Evolutionary conservation across 2,888 invertebrate genomes (phyloP).

Genomic region (Rhagonycha fulva): DNA sequence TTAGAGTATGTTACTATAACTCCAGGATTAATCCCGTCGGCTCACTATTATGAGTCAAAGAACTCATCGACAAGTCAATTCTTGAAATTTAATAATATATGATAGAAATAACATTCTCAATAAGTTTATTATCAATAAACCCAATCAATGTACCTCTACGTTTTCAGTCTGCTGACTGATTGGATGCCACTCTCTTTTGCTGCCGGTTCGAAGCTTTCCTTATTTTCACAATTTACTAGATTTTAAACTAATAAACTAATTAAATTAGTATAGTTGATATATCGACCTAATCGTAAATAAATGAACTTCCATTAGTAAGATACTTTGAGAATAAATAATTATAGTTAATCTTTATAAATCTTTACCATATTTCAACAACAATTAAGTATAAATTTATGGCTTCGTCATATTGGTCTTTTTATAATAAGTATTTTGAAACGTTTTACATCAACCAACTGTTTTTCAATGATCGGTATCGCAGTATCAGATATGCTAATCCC

Average conservation of each 20-base stretch:
- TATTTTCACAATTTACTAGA: background rate
- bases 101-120: constrained; percentile 51
- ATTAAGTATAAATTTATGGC: constrained; percentile 53
- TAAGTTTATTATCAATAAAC: constrained; percentile 31
- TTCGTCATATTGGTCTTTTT: constrained; percentile 43
- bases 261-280: background rate
- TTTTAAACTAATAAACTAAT: background rate
- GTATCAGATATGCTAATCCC: constrained; percentile 46
- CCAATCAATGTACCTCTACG: background rate
- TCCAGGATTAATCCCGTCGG: no score
- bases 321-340: constrained; percentile 44
- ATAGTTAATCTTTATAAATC: constrained; percentile 48
- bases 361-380: constrained; percentile 52
- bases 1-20: background rate
- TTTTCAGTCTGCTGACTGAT: no score
- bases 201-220: no score
- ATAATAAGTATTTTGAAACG: constrained; percentile 44
- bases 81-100: constrained; percentile 37
- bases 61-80: background rate
- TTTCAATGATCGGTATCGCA: constrained; percentile 40
- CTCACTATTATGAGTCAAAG: no score
- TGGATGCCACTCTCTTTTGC: no score
- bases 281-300: background rate
- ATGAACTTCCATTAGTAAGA: background rate
- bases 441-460: constrained; percentile 42